These are phyloP conservation scores for Perca schrenkii DNA, from an alignment of 2,113 vertebrate genomes.

Conservation along the genomic window DNA sequence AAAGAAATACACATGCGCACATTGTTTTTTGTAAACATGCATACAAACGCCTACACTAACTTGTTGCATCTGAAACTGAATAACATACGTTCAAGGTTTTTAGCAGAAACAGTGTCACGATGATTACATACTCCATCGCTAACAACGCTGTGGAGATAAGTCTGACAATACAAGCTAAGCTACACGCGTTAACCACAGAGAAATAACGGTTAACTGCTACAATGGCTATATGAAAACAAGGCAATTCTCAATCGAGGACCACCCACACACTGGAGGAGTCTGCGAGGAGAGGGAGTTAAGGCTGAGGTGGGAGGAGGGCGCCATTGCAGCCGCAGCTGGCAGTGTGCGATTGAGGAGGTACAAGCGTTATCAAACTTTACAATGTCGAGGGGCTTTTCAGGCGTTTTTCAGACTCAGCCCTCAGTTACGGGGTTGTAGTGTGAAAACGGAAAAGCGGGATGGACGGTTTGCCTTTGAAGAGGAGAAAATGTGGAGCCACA, in stretches of 20 bases:
- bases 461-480: conserved; percentile 13
- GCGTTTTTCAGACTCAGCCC: not conserved
- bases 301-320: conserved; percentile 69
- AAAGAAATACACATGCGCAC: not conserved
- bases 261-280: conserved; percentile 73
- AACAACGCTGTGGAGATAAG: too few relatives aligned
- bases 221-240: conserved; percentile 10
- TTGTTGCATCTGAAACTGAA: not conserved
- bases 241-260: conserved; percentile 58
- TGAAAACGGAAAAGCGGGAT: conserved; percentile 24
- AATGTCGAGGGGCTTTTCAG: not conserved
- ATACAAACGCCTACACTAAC: not conserved
- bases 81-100: not conserved
- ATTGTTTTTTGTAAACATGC: not conserved
- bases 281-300: conserved; percentile 42
- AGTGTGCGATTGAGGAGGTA: conserved; percentile 42
- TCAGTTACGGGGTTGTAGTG: not conserved
- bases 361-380: conserved; percentile 20
- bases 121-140: not conserved
- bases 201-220: not conserved
- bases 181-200: not conserved
- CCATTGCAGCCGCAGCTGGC: conserved; percentile 79
- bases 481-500: conserved; percentile 42
- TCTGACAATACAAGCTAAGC: too few relatives aligned
- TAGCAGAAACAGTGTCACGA: too few relatives aligned